Evolutionary conservation across 2,888 invertebrate species (phyloP), one percentile per base, ranked within the genome.

Genomic region (Drosophila monieri): DNA sequence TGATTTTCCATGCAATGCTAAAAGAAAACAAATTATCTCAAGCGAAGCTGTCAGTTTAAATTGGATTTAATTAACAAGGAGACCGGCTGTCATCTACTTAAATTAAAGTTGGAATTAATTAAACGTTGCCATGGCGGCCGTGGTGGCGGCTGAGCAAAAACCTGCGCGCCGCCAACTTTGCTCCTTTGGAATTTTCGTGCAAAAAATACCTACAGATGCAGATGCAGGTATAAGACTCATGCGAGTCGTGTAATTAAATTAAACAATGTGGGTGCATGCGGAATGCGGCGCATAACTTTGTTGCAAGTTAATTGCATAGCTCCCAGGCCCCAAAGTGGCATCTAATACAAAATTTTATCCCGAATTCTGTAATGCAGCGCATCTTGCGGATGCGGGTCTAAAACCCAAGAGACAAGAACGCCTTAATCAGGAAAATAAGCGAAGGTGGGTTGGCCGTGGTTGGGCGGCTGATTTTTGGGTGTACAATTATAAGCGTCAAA

Each of bases 401-500:
- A 39, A 44, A 49, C 35, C 46, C 32, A 12, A 12, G 32, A 35
- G 53, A 49, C 15, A 37, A 21, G 12, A 9, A 14, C 51, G 48
- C 48, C 47, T 32, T 65, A 51, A 66, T 51, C 64, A 64, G 54
- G 53, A 32, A 65, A 54, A 43, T 53, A 48, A 43, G 61, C 43
- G 12, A 12, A 43, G 43, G 43, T 43, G 43, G n/a, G n/a, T n/a
- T n/a, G n/a, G n/a, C n/a, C n/a, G n/a, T n/a, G n/a, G n/a, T n/a
- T n/a, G n/a, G 21, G 43, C 21, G 43, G 10, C 8, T 41, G 41
- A 12, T 14, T 37, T 53, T 18, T 18, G 46, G 54, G 30, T 51
- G 49, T 55, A 72, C 78, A 81, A 83, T 85, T 79, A 78, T 85
- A 85, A 74, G 80, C 83, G 79, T 74, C 61, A 76, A 77, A 73